Percentiles rank a stretch among this genome's conserved stretches.
phyloP scores from a whole-genome alignment of 2,888 invertebrate genomes.

The Nysson spinosus region DNA sequence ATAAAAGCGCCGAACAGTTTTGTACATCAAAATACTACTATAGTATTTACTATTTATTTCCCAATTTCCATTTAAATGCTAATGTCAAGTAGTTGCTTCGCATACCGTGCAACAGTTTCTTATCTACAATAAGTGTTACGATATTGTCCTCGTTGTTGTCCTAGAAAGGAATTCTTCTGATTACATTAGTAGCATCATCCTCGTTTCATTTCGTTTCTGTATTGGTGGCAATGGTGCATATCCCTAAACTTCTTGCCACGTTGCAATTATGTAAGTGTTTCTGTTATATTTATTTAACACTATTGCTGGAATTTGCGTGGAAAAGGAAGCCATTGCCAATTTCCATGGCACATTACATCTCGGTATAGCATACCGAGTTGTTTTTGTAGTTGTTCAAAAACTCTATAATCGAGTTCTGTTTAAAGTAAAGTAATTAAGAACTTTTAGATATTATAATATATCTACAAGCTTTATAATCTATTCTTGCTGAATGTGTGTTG shows the following conservation, averaged over 20 bases:
- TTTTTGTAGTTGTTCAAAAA: conserved; percentile 16
- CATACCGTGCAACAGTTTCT: conserved; percentile 43
- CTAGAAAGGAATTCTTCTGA: conserved; percentile 5
- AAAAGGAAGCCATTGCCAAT: conserved; percentile 42
- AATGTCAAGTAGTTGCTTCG: conserved; percentile 38
- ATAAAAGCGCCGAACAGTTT: too few species aligned
- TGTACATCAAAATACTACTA: too few species aligned
- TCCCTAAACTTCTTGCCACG: conserved; percentile 13
- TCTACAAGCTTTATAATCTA: too few species aligned
- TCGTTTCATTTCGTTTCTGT: neutral
- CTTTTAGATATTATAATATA: too few species aligned
- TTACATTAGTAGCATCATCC: neutral
- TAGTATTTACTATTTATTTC: too few species aligned
- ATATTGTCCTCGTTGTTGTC: conserved; percentile 3
- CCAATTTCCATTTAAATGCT: too few species aligned
- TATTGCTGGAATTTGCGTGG: conserved; percentile 7
- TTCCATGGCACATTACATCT: conserved; percentile 57
- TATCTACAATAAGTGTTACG: conserved; percentile 6
- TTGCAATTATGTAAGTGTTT: conserved; percentile 39
- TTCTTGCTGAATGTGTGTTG: too few species aligned
- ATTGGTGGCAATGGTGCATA: conserved; percentile 7
- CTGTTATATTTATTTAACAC: conserved; percentile 24
- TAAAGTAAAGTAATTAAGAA: too few species aligned
- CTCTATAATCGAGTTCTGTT: too few species aligned
- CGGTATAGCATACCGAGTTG: conserved; percentile 17